A percentile compares a stretch with the other conserved stretches of the same genome.
phyloP scores from a whole-genome alignment of 2,888 invertebrate species.

The Lasioglossum vierecki region DNA sequence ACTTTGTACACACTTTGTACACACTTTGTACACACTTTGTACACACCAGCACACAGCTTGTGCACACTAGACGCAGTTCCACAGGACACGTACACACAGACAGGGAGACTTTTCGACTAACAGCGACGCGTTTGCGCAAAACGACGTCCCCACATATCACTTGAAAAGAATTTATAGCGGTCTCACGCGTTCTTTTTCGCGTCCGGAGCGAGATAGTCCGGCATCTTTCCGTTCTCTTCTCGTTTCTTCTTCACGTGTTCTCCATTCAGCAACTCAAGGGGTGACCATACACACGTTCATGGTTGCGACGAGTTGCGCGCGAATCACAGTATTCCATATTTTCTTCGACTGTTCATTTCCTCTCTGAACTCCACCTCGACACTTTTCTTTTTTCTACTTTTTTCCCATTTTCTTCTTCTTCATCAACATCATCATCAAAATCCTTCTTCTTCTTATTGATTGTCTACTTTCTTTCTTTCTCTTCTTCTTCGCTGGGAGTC shows the following conservation, averaged over 20 bases:
- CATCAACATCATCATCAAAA: background rate
- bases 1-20: too few relatives aligned
- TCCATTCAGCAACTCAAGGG: background rate
- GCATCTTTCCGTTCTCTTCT: constrained; percentile 34
- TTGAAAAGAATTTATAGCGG: constrained; percentile 54
- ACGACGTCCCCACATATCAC: constrained; percentile 69
- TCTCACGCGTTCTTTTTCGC: constrained; percentile 43
- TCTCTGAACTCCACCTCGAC: background rate
- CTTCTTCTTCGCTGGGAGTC: background rate
- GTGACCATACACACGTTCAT: background rate
- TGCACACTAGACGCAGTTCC: background rate
- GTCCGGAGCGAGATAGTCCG: background rate
- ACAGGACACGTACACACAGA: constrained; percentile 14
- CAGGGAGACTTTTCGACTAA: constrained; percentile 64
- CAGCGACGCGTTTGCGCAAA: constrained; percentile 55
- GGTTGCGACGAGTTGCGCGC: constrained; percentile 28
- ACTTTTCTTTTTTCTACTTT: constrained; percentile 24
- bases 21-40: background rate
- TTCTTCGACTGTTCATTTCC: constrained; percentile 38
- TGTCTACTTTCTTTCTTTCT: background rate
- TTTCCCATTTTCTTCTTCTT: background rate
- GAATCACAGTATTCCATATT: constrained; percentile 59
- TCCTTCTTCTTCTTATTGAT: constrained; percentile 10
- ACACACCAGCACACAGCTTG: constrained; percentile 1
- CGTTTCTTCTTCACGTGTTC: constrained; percentile 4